Evolutionary conservation across 92 coral and sea anemone species (phyloP), one percentile per base, ranked within the genome.

Genomic region (Siderastrea radians): DNA sequence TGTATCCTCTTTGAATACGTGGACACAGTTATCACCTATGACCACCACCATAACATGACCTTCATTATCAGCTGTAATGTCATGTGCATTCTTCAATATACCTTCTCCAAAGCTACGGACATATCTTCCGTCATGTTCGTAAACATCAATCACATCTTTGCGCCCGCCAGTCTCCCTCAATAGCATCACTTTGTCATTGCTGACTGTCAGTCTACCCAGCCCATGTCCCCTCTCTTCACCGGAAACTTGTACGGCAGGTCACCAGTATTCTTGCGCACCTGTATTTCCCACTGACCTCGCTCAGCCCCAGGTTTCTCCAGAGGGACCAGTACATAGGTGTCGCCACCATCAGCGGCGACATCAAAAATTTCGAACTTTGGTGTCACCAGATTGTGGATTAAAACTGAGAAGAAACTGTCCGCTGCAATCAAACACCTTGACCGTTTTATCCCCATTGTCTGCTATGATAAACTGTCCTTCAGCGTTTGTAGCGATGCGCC

Each of bases 241-340:
- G 74, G 74, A 68, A 68, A 68, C 74, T 68, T 68, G 74, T 68
- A 47, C 10, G 6, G 74, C 17, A 43, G 74, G 47, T 46, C 50
- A 5, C 47, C 50, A 19, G 11, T 68, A 6, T 43, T 17, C 7
- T 26, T 46, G 15, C 3, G 26, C 13, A 38, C 50, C 1, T n/a
- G 74, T 13, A 68, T 47, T 38, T 38, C 50, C 48, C 74, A 38
- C 47, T 2, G 11, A 43, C 12, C 47, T 15, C 15, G 7, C 48
- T 68, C 74, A 43, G 74, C 48, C 15, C 74, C 66, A 26, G 38
- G 38, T 26, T 61, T 61, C 17, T 61, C 26, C 74, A 19, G 74
- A 6, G 5, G 7, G 13, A 68, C 47, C 47, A 68, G 74, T 26
- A 68, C 74, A 68, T 68, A 68, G 74, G 15, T 68, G 9, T 38